Evolutionary conservation across 2,888 invertebrate species (phyloP), one percentile per base, ranked within the genome.

Genomic region (Calephelis perditalis): DNA sequence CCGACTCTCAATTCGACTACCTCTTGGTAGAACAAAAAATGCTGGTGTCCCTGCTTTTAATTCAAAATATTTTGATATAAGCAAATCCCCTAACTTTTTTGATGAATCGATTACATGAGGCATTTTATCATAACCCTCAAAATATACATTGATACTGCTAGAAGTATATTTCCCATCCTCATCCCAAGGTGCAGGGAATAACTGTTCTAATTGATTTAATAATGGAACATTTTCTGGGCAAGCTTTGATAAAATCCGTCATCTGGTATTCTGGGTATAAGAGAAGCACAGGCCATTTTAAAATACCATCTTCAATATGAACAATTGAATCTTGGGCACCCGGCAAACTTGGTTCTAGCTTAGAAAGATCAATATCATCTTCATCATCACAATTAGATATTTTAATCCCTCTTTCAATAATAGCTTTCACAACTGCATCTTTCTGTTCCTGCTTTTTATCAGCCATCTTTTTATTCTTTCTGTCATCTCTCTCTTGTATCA

Each of bases 231-330:
- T 92, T 84, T 98, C 98, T 9, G 93, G 92, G 73, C 98, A 96
- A 62, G 93, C 92, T 78, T 95, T 94, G 49, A 99, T 92, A 71
- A 97, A 96, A 81, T 99, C 99, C 57, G 97, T 96, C 72, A 95
- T 94, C 63, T 94, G 91, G 74, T 94, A 94, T 82, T 98, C 98
- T 0, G 98, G 98, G 81, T 98, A 99, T 10, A 97, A 86, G 68
- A 98, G 93, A 15, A 96, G 88, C 0, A 97, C 94, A 0, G 98
- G 98, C 98, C 98, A 99, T 58, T 94, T 84, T 10, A 99, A 81
- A 11, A 86, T 71, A 0, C 93, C 82, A 72, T 92, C 85, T 65
- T 92, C 92, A 10, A 96, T 72, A 71, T 92, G 91, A 0, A 96
- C 96, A 58, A 92, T 91, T 63, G 91, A 84, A 60, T 94, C 92